A percentile compares a stretch with the other conserved stretches of the same genome.
Evolutionary conservation across 2,113 vertebrate genomes (phyloP).

Genomic region (Sporophila hypoxantha): DNA sequence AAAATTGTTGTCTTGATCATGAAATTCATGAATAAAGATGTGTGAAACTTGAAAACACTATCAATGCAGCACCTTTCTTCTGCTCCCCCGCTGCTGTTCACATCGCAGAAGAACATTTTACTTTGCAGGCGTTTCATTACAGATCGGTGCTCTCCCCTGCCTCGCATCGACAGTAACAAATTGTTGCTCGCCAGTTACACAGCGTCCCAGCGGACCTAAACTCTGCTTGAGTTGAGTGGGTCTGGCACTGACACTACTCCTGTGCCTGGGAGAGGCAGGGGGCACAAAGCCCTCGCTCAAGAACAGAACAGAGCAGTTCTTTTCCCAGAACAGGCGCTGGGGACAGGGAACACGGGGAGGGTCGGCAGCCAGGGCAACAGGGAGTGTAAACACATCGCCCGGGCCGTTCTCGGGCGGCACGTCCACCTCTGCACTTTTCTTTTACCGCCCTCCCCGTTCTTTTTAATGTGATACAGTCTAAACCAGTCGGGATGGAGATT

Average conservation of each 20-base stretch:
- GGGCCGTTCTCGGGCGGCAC: accelerated
- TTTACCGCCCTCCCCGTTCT: background rate
- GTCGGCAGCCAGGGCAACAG: background rate
- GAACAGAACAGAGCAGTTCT: background rate
- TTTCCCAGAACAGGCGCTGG: background rate
- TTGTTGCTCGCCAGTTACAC: background rate
- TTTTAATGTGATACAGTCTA: background rate
- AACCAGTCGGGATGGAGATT: background rate
- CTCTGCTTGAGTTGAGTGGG: background rate
- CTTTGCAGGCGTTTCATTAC: background rate
- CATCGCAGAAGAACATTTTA: background rate
- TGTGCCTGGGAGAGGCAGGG: background rate
- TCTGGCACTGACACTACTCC: background rate
- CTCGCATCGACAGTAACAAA: accelerated
- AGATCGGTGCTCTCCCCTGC: background rate
- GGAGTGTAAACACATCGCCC: accelerated
- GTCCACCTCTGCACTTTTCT: accelerated
- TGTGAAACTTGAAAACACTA: background rate
- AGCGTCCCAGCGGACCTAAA: background rate
- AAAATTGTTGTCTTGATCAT: background rate
- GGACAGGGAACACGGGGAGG: background rate
- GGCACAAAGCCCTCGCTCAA: background rate
- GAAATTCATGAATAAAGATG: background rate
- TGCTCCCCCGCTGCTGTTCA: accelerated
- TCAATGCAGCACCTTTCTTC: background rate